Base-by-base conservation (phyloP, 2,888 invertebrate species). In the Tineola bisselliella region DNA sequence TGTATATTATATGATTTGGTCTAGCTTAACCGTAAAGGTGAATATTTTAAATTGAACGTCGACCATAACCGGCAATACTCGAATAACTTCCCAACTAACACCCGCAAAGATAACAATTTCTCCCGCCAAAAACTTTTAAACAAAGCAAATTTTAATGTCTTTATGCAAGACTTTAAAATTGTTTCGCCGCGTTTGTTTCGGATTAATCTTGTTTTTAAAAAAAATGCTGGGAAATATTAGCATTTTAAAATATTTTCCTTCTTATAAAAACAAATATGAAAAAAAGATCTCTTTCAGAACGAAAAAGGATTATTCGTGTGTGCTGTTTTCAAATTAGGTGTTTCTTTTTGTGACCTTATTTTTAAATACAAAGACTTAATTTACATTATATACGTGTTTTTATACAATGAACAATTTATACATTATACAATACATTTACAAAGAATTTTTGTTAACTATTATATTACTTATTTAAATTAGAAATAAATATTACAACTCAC, bases 111-210 rank as follows among this genome's bases (percentile, higher is more conserved):
- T 58, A 58, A 58, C 58, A 58, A 58, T 58, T 58, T 33, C 33
- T 31, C 33, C 19, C 58, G 56, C 48, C 48, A 48, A 48, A 48
- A 58, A 58, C 13, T 58, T 58, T 58, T n/a, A 10, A 13, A 58
- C 58, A 56, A 56, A 58, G 58, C 58, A 58, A 58, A 58, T 19
- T 58, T 33, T 58, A 58, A 58, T 58, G 58, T 33, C 58, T 58
- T 56, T 56, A 48, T 48, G 56, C 25, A 18, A 56, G 58, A 33
- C 58, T 58, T 58, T 33, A 58, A 58, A 58, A 58, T 56, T 58
- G 58, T 58, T 58, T 33, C 33, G 15, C 33, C 58, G n/a, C n/a
- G 12, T 17, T 58, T 6, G 33, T 58, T 58, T 58, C 15, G 58
- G n/a, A 58, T 58, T 56, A 56, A 56, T 56, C 15, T 56, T 56